A percentile compares a stretch with the other conserved stretches of the same genome.
These are phyloP conservation scores for Eupithecia exiguata DNA, from an alignment of 2,888 invertebrate genomes.

Conservation along the genomic window DNA sequence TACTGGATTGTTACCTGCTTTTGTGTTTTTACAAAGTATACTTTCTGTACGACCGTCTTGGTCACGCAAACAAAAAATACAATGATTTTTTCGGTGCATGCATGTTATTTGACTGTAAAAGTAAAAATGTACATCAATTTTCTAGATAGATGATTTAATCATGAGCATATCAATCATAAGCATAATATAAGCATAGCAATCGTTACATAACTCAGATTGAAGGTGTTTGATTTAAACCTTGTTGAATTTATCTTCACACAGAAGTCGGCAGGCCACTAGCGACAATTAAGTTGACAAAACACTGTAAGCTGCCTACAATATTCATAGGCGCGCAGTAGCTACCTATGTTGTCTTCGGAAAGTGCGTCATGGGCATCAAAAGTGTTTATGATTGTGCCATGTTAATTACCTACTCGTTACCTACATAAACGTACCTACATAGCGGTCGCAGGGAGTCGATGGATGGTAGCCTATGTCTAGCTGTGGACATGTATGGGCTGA, in stretches of 20 bases:
- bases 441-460: too few species aligned
- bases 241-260: not conserved
- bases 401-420: not conserved
- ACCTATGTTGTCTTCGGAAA: not conserved
- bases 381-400: not conserved
- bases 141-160: too few species aligned
- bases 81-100: not conserved
- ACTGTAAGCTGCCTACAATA: not conserved
- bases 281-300: not conserved
- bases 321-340: not conserved
- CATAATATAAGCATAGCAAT: too few species aligned
- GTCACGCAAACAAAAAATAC: not conserved
- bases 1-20: conserved; percentile 29
- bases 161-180: too few species aligned
- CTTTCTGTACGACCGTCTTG: not conserved
- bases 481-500: too few species aligned
- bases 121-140: too few species aligned
- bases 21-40: conserved; percentile 3
- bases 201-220: not conserved
- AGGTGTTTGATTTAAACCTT: not conserved
- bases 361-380: not conserved
- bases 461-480: too few species aligned
- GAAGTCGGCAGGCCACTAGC: not conserved
- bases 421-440: too few species aligned
- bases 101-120: not conserved